Evolutionary conservation across 2,888 invertebrate species (phyloP).

Genomic region (Anodontia alba): DNA sequence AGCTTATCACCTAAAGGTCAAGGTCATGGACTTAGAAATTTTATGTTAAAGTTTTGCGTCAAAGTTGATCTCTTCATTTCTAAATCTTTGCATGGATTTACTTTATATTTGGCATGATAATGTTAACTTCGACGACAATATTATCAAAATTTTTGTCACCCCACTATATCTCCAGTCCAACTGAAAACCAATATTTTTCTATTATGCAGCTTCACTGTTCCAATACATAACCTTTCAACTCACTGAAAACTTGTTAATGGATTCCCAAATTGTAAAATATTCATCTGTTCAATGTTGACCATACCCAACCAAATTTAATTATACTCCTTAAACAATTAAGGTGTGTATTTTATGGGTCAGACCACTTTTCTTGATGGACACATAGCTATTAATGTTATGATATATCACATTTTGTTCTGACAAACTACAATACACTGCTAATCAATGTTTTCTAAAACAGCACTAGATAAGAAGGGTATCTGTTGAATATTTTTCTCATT

Average conservation of each 20-base stretch:
- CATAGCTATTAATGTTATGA: neutral
- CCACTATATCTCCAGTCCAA: too few relatives aligned
- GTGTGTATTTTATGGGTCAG: neutral
- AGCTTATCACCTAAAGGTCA: too few relatives aligned
- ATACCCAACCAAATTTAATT: neutral
- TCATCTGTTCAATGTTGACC: neutral
- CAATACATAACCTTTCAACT: neutral
- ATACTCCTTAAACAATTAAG: neutral
- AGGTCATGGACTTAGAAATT: too few relatives aligned
- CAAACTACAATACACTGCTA: neutral
- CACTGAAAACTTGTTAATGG: neutral
- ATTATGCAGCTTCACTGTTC: neutral
- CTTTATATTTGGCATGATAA: too few relatives aligned
- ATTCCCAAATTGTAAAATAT: neutral
- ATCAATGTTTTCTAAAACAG: neutral
- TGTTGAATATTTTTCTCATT: too few relatives aligned
- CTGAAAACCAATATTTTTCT: neutral
- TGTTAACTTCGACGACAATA: too few relatives aligned
- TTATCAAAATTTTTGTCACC: too few relatives aligned
- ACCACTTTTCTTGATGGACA: constrained; percentile 1
- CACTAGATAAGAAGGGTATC: too few relatives aligned
- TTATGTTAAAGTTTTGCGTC: too few relatives aligned
- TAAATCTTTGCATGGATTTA: too few relatives aligned
- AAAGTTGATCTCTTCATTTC: too few relatives aligned
- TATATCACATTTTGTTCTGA: neutral